Evolutionary conservation across 2,797 vertebrate species (phyloP).

Genomic region (Bradypus variegatus): DNA sequence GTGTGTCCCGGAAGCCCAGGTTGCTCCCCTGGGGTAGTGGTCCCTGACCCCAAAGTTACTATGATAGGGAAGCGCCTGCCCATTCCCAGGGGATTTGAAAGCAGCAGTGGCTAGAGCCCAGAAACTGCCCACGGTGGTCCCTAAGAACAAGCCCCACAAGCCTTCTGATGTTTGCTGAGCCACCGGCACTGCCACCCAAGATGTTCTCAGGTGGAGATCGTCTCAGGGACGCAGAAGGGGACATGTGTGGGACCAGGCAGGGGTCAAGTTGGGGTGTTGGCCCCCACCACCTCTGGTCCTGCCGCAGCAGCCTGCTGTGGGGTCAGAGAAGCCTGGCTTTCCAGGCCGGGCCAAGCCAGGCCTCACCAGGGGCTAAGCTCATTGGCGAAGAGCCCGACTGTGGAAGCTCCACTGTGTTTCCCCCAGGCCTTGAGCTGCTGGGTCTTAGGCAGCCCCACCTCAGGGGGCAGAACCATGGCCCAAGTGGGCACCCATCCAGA

Average conservation of each 20-base stretch:
- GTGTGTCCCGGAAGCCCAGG: neutral
- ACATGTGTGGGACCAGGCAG: neutral
- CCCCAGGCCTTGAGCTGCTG: neutral
- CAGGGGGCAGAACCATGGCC: neutral
- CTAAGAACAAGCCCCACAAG: neutral
- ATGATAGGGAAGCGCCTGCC: no score
- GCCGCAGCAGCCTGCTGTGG: neutral
- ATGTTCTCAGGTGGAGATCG: neutral
- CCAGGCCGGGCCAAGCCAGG: neutral
- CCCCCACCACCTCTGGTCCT: neutral
- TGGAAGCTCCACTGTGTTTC: neutral
- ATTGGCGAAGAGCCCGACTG: neutral
- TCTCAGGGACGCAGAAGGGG: neutral
- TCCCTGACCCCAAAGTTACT: neutral
- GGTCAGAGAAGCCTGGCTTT: neutral
- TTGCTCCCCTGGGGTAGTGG: neutral
- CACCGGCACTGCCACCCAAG: neutral
- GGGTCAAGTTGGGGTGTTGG: neutral
- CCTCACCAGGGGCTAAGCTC: neutral
- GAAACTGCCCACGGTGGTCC: neutral
- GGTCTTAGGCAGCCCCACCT: neutral
- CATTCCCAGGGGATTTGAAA: neutral
- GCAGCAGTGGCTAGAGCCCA: neutral
- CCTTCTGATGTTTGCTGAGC: neutral
- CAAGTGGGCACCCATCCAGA: neutral